Evolutionary conservation across 2,113 vertebrate species (phyloP).

Genomic region (Solenodon paradoxus): DNA sequence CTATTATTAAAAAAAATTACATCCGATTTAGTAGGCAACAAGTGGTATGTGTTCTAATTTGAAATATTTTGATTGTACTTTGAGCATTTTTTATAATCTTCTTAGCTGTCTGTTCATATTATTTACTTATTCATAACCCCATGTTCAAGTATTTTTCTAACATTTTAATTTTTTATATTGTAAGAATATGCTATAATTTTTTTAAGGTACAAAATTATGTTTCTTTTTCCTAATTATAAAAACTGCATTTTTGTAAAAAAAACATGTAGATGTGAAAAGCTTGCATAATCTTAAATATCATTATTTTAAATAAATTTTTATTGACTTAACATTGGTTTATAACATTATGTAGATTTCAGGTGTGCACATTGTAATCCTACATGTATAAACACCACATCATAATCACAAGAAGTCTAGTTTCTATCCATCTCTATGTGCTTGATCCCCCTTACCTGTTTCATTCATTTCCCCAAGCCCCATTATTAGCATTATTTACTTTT

Average conservation of each 20-base stretch:
- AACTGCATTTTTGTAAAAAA: background rate
- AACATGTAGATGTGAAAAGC: background rate
- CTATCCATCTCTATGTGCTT: no score
- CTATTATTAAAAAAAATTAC: conserved; percentile 1
- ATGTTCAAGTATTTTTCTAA: background rate
- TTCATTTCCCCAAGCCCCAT: background rate
- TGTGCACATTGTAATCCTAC: no score
- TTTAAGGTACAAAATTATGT: conserved; percentile 22
- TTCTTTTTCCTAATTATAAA: background rate
- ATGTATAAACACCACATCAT: no score
- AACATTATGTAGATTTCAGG: no score
- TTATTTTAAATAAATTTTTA: background rate
- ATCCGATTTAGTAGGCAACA: background rate
- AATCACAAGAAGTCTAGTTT: no score
- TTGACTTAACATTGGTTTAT: no score
- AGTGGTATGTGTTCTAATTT: background rate
- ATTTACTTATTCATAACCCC: background rate
- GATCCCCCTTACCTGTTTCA: background rate
- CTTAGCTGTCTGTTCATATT: background rate
- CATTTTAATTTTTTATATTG: conserved; percentile 5
- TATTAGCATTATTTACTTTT: background rate
- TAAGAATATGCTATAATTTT: background rate
- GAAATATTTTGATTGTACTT: background rate
- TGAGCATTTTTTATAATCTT: conserved; percentile 35
- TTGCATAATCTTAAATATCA: background rate